These are phyloP conservation scores for Pogoniulus pusillus DNA, from an alignment of 2,797 vertebrate species.

Conservation along the genomic window DNA sequence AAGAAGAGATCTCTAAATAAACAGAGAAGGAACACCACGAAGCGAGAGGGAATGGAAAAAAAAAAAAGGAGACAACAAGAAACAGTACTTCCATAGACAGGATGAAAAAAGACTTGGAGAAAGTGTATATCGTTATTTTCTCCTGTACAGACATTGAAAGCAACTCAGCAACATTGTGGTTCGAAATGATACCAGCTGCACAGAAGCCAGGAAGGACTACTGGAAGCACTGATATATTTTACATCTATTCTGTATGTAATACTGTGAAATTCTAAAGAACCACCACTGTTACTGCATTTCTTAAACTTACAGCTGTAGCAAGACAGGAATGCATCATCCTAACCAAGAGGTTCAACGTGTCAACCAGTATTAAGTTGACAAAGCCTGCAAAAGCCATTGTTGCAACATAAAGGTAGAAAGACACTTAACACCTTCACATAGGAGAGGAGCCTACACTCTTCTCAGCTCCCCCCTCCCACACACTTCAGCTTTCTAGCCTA, in stretches of 20 bases:
- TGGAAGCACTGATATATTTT: background rate
- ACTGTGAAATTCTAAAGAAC: background rate
- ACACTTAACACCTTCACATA: background rate
- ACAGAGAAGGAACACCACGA: constrained; percentile 29
- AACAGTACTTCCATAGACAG: constrained; percentile 44
- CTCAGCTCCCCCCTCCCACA: background rate
- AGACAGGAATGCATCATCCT: background rate
- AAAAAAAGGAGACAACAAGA: constrained; percentile 38
- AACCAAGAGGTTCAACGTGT: background rate
- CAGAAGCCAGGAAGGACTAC: background rate
- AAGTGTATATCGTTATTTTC: background rate
- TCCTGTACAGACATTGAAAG: background rate
- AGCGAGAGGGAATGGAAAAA: constrained; percentile 29
- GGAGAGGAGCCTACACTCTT: background rate
- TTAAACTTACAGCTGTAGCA: background rate
- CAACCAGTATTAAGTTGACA: background rate
- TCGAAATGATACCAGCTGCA: background rate
- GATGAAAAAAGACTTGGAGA: background rate
- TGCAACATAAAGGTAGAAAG: background rate
- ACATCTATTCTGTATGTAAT: background rate
- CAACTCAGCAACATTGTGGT: constrained; percentile 25
- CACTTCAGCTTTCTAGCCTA: background rate
- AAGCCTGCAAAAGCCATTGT: background rate
- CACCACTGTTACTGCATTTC: background rate
- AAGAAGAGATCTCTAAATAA: constrained; percentile 60